Evolutionary conservation across 2,888 invertebrate species (phyloP), one percentile per base, ranked within the genome.

Genomic region (Amaurobius ferox): DNA sequence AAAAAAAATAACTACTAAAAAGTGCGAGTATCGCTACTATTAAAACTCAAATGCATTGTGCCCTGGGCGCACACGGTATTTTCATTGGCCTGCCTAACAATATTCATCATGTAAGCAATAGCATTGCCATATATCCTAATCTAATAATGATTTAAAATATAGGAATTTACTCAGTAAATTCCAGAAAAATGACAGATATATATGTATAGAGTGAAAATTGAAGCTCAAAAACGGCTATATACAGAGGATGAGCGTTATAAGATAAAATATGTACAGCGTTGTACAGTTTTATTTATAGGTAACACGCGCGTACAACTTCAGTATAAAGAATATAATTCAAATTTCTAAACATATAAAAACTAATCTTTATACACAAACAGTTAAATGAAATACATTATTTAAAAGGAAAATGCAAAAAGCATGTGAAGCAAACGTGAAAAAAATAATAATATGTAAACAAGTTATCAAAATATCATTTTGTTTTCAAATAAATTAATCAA

Each of bases 251-350:
- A 85, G 83, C 83, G 48, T 40, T 55, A 23, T 66, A 67, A 67
- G 83, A 40, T 71, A 85, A 64, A 71, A 61, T 85, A 85, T 85
- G 48, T 85, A 83, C 83, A 83, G 28, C 19, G 29, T 76, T 68
- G 66, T 74, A 74, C 76, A 83, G 55, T 55, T 55, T 55, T 55
- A n/a, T 55, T 23, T 55, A 55, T 55, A 55, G 55, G 23, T 39
- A 71, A 71, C 77, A 68, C 67, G 77, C 77, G 55, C 62, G 70
- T 67, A 71, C 70, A 78, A 55, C 62, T 67, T 70, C 61, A 70
- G 70, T 70, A 78, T 78, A 70, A 78, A 78, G 70, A 71, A 78
- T n/a, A n/a, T 78, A 62, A 55, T 23, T 55, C 23, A 23, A 55
- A 23, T n/a, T 23, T 55, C 11, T 16, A 19, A 55, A 23, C 16